Base-by-base conservation (phyloP, 2,113 vertebrate genomes). In the Ranitomeya imitator region DNA sequence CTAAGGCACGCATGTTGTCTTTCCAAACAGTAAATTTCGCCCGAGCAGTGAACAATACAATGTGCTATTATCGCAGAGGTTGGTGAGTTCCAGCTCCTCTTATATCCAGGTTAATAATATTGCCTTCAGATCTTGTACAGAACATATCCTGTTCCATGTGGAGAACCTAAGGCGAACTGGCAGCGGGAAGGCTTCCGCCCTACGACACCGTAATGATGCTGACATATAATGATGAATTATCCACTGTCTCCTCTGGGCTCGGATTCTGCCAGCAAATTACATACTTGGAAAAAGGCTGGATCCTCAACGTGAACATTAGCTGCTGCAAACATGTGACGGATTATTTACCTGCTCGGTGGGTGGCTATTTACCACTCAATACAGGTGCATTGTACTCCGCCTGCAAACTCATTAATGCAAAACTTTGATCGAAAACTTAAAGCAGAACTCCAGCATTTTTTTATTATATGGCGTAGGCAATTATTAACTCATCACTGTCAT, bases 151-250 rank as follows among this genome's bases (percentile, higher is more conserved):
- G 60, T 79, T 78, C 4, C 21, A 26, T 13, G 55, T n/a, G 57
- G 60, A 79, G 85, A 65, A 86, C 85, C 85, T 86, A 26, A 65
- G 59, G 85, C 74, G 59, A 86, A 86, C 74, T 86, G 85, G 85
- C 73, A 86, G 21, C 45, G 4, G 19, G 54, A 79, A 79, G 59
- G n/a, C 31, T 77, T 86, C 85, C 73, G 76, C 61, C 85, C 73
- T 63, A 52, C 9, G 63, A n/a, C 26, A 52, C 59, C 79, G 76
- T 31, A 31, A 31, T 79, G 63, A 45, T 6, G 11, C 74, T 79
- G 85, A 79, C 76, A 67, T 37, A 55, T 23, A 15, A 45, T 67
- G 74, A 86, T 79, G 74, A 86, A 86, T 86, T 63, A 79, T 67
- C 19, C 60, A 79, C 59, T 79, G 52, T 86, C 59, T 79, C 85